Conservation (phyloP, 2,113 vertebrate genomes). For the Gallinago media region DNA sequence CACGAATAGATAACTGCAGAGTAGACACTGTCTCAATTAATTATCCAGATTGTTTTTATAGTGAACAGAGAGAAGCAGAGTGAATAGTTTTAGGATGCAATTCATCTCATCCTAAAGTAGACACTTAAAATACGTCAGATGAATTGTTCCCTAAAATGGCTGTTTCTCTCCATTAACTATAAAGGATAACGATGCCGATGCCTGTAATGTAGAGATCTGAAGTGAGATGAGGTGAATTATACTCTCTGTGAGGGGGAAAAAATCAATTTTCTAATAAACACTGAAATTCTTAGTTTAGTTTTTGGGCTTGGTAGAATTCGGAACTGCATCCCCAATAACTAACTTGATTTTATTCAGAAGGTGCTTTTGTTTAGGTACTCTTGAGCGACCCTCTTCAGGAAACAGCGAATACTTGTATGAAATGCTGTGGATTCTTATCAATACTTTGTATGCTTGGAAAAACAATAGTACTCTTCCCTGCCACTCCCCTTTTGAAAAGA, state of each 20-base stretch:
- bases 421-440: background rate
- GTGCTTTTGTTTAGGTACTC: background rate
- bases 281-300: background rate
- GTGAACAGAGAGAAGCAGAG: background rate
- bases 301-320: background rate
- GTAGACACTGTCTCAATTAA: background rate
- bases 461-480: background rate
- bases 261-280: background rate
- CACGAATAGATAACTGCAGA: background rate
- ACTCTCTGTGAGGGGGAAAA: background rate
- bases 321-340: background rate
- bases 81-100: background rate
- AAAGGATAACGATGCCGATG: background rate
- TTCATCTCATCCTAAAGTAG: background rate
- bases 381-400: background rate
- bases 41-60: background rate
- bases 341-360: background rate
- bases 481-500: background rate
- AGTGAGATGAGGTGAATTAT: background rate
- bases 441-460: background rate
- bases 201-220: background rate
- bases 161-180: background rate
- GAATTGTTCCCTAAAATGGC: background rate
- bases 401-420: background rate
- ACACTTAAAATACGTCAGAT: background rate